Percentiles rank a stretch among this genome's conserved stretches.
phyloP scores from a whole-genome alignment of 37 sponge, comb jelly and placozoan species.

The Ianthella basta region DNA sequence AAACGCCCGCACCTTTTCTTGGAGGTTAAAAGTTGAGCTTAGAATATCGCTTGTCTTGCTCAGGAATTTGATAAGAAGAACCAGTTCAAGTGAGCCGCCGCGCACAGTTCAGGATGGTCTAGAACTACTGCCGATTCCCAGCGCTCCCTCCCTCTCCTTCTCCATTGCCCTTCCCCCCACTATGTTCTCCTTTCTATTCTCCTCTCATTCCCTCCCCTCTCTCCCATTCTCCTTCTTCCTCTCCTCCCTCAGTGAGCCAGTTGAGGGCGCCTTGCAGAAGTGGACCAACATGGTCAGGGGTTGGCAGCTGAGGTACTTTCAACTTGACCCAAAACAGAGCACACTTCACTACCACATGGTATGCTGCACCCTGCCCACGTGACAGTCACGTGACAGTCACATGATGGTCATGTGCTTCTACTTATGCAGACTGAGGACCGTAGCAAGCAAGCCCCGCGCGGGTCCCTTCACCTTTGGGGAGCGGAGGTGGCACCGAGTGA shows the following conservation, averaged over 20 bases:
- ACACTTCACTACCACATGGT: slow-evolving; percentile 76
- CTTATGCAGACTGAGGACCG: slow-evolving; percentile 64
- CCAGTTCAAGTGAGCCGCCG: neutral
- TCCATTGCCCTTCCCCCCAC: neutral
- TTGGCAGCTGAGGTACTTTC: slow-evolving; percentile 78
- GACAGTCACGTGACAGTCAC: neutral
- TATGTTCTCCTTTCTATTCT: neutral
- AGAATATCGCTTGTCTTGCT: neutral
- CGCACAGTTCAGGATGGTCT: neutral
- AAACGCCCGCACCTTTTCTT: neutral
- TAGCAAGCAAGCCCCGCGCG: slow-evolving; percentile 68
- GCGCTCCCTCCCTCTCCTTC: slow-evolving; percentile 11
- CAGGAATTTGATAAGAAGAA: slow-evolving; percentile 37
- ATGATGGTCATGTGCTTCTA: neutral
- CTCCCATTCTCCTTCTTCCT: slow-evolving; percentile 13
- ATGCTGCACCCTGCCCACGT: neutral
- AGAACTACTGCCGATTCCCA: neutral
- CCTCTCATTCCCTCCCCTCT: neutral
- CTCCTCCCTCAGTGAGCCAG: slow-evolving; percentile 28
- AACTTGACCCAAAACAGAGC: slow-evolving; percentile 65
- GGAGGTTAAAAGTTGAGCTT: neutral
- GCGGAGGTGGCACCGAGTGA: slow-evolving; percentile 89
- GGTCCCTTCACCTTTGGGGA: slow-evolving; percentile 79
- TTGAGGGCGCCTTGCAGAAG: slow-evolving; percentile 71
- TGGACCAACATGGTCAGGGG: slow-evolving; percentile 81